Conservation (phyloP, 2,113 vertebrate genomes). For the Rhinopomastus cyanomelas region DNA sequence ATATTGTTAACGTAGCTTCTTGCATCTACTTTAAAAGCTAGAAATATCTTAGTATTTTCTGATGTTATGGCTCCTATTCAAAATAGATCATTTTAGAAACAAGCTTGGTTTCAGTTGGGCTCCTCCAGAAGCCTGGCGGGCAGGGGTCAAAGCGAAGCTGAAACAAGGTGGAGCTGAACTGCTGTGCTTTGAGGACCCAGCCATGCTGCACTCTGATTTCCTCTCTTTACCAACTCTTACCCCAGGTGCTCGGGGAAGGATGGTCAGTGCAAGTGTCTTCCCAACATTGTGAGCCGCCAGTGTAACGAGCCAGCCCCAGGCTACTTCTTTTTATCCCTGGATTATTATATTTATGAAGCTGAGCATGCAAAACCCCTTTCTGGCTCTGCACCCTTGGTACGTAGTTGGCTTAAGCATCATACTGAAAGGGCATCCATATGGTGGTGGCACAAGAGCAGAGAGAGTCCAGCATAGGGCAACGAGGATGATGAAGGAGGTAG, state of each 20-base stretch:
- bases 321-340: constrained; percentile 82
- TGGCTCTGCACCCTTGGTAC: constrained; percentile 71
- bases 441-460: not conserved
- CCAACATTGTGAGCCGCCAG: constrained; percentile 77
- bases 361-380: constrained; percentile 75
- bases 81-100: not conserved
- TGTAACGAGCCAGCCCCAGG: constrained; percentile 80
- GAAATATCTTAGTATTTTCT: not conserved
- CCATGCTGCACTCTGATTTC: not conserved
- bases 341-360: constrained; percentile 89
- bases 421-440: fast-evolving
- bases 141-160: not conserved
- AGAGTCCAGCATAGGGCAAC: too few relatives aligned
- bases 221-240: not conserved
- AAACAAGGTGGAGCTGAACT: not conserved
- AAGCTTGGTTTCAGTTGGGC: not conserved
- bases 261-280: constrained; percentile 83
- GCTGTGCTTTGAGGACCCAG: not conserved
- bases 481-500: too few relatives aligned
- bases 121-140: not conserved
- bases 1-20: not conserved
- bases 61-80: not conserved
- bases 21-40: not conserved
- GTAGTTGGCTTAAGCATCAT: not conserved
- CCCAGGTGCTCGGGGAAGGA: constrained; percentile 75